Percentiles rank a stretch among this genome's conserved stretches.
Conservation (phyloP, 2,888 invertebrate genomes). For the Pollenia labialis region DNA sequence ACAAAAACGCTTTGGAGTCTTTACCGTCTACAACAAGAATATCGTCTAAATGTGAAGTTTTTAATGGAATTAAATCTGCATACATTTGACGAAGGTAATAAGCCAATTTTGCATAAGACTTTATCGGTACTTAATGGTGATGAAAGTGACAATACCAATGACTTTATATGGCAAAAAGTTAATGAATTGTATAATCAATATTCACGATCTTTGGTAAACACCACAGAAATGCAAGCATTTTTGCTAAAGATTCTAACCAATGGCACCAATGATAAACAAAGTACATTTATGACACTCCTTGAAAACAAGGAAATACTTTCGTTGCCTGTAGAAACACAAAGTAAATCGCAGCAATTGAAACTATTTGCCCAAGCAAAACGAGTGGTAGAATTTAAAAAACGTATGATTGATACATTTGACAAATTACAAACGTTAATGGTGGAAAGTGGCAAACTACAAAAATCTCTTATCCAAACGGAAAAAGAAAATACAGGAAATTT, state of each 20-base stretch:
- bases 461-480: background rate
- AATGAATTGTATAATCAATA: slow-evolving; percentile 64
- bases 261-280: slow-evolving; percentile 76
- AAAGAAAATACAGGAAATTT: background rate
- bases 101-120: slow-evolving; percentile 65
- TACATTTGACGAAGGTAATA: slow-evolving; percentile 74
- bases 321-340: slow-evolving; percentile 37
- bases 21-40: slow-evolving; percentile 79
- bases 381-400: slow-evolving; percentile 79
- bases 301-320: slow-evolving; percentile 75
- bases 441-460: slow-evolving; percentile 67
- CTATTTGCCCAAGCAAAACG: slow-evolving; percentile 79
- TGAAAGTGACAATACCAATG: slow-evolving; percentile 59
- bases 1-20: slow-evolving; percentile 80
- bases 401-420: slow-evolving; percentile 80
- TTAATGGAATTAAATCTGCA: slow-evolving; percentile 76
- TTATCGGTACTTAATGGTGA: slow-evolving; percentile 69
- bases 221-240: slow-evolving; percentile 80
- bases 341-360: slow-evolving; percentile 60
- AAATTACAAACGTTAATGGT: slow-evolving; percentile 79
- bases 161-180: slow-evolving; percentile 67
- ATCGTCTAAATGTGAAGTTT: slow-evolving; percentile 77
- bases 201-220: slow-evolving; percentile 76
- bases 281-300: slow-evolving; percentile 75
- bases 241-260: slow-evolving; percentile 77